Evolutionary conservation across 2,113 vertebrate species (phyloP).

Genomic region (Leucoraja erinaceus): DNA sequence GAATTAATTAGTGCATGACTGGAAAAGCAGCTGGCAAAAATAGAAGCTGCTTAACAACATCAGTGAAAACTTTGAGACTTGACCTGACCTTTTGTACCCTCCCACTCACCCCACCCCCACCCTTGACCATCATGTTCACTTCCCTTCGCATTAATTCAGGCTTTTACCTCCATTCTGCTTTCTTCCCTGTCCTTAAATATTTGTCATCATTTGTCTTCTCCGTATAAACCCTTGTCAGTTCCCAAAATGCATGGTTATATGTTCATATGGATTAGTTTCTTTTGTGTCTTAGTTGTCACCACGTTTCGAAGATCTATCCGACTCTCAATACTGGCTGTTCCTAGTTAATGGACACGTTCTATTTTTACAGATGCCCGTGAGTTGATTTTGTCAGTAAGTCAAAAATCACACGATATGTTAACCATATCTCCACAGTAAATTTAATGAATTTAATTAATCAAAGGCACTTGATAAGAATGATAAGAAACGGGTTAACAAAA

Average conservation of each 20-base stretch:
- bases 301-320: background rate
- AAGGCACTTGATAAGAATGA: too few relatives aligned
- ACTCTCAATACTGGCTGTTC: too few relatives aligned
- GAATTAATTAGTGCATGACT: background rate
- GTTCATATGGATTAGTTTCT: background rate
- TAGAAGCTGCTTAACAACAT: background rate
- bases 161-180: background rate
- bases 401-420: too few relatives aligned
- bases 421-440: too few relatives aligned
- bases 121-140: background rate
- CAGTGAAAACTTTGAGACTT: background rate
- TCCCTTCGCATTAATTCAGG: background rate
- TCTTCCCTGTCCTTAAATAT: background rate
- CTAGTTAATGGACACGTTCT: too few relatives aligned
- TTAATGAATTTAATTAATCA: too few relatives aligned
- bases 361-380: too few relatives aligned
- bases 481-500: too few relatives aligned
- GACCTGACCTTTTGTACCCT: background rate
- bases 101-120: background rate
- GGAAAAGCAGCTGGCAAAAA: background rate
- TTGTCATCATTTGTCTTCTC: background rate
- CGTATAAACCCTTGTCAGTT: background rate
- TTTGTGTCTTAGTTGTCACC: background rate
- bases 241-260: background rate
- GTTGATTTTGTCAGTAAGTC: too few relatives aligned